These are phyloP conservation scores for Monarcha castaneiventris DNA, from an alignment of 2,113 vertebrate species.

Conservation along the genomic window DNA sequence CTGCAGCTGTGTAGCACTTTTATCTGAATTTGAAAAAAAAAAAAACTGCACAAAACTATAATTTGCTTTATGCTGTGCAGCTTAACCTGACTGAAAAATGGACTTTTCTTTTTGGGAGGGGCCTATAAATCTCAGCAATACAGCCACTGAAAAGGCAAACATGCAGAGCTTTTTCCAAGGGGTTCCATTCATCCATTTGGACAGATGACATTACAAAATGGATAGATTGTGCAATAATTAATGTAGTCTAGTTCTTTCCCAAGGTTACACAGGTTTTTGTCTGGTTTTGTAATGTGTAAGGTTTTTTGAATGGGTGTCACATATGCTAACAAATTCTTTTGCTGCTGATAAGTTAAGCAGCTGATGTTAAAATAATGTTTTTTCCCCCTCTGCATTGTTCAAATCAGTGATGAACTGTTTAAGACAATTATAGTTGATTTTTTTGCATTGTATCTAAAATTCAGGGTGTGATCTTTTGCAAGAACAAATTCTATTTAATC, in stretches of 20 bases:
- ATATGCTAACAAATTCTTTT: background rate
- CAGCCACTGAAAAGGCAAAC: background rate
- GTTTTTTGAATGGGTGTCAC: background rate
- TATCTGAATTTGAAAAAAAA: background rate
- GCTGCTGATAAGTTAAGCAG: background rate
- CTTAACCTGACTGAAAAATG: background rate
- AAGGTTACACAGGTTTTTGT: background rate
- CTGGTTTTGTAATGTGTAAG: fast-evolving
- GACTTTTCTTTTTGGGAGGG: background rate
- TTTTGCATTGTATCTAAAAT: background rate
- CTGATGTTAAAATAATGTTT: background rate
- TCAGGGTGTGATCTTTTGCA: background rate
- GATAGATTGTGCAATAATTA: background rate
- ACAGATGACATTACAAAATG: background rate
- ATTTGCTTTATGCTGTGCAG: background rate
- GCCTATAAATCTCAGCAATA: background rate
- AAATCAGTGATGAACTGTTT: background rate
- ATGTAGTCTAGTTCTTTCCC: background rate
- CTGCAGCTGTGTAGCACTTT: background rate
- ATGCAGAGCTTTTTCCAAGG: background rate
- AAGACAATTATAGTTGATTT: background rate
- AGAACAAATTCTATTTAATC: background rate
- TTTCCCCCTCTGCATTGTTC: background rate
- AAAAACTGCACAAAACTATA: background rate
- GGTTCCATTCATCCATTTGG: background rate